Evolutionary conservation across 2,797 vertebrate species (phyloP).

Genomic region (Acanthurus lineatus): DNA sequence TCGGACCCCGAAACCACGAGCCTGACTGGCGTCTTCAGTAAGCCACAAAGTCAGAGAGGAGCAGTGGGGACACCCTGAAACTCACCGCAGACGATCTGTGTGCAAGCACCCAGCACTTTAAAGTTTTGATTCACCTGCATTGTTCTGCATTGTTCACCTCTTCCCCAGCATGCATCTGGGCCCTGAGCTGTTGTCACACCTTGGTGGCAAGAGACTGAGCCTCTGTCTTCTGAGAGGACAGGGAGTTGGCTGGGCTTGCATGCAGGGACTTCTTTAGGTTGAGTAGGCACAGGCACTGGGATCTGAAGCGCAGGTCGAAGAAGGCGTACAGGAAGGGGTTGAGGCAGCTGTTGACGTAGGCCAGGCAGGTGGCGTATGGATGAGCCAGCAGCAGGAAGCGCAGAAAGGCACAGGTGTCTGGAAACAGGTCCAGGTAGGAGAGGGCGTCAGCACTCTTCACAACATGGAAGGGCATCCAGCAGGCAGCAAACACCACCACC

Average conservation of each 20-base stretch:
- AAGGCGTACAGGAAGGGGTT: slow-evolving; percentile 94
- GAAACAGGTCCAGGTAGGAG: slow-evolving; percentile 86
- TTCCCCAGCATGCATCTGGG: slow-evolving; percentile 50
- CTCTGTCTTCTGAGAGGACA: slow-evolving; percentile 91
- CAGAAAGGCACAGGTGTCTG: slow-evolving; percentile 78
- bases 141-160: slow-evolving; percentile 59
- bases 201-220: slow-evolving; percentile 88
- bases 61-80: slow-evolving; percentile 49
- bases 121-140: slow-evolving; percentile 65
- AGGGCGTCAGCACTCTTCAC: slow-evolving; percentile 89
- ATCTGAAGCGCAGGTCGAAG: slow-evolving; percentile 90
- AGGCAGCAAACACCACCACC: slow-evolving; percentile 90
- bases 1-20: slow-evolving; percentile 36
- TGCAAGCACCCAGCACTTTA: slow-evolving; percentile 34
- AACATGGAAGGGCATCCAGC: slow-evolving; percentile 93
- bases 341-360: slow-evolving; percentile 93
- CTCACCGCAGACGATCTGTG: slow-evolving; percentile 24
- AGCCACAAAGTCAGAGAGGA: slow-evolving; percentile 55
- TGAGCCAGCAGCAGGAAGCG: slow-evolving; percentile 86
- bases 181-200: slow-evolving; percentile 77
- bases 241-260: slow-evolving; percentile 81
- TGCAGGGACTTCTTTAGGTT: slow-evolving; percentile 86
- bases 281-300: slow-evolving; percentile 88
- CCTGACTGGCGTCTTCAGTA: slow-evolving; percentile 20
- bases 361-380: slow-evolving; percentile 91